These are phyloP conservation scores for Cataglyphis cursor DNA, from an alignment of 2,888 invertebrate genomes.

Conservation along the genomic window DNA sequence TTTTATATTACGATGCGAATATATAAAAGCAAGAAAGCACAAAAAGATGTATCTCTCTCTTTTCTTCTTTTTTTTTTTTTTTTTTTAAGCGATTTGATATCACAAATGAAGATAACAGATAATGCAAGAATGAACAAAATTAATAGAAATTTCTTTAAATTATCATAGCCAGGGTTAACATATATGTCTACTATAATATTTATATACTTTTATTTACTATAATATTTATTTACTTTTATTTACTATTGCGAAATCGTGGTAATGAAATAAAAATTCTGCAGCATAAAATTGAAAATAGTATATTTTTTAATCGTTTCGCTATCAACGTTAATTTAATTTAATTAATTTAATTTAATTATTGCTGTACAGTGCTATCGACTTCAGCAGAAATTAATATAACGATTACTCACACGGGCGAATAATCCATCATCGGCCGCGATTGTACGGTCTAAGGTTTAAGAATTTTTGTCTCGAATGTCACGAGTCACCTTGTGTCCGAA, in stretches of 20 bases:
- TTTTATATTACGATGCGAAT: conserved; percentile 1
- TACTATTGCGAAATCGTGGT: neutral
- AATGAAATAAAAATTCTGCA: neutral
- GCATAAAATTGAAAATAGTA: conserved; percentile 38
- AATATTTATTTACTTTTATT: neutral
- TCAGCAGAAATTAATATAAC: conserved; percentile 73
- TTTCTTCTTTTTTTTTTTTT: neutral
- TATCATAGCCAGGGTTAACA: neutral
- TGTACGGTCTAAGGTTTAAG: conserved; percentile 53
- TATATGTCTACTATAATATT: neutral
- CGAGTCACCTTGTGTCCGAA: conserved; percentile 71
- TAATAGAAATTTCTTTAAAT: neutral
- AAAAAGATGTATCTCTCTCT: neutral
- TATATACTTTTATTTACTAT: too few species aligned
- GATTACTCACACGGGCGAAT: conserved; percentile 64
- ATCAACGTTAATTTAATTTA: conserved; percentile 70
- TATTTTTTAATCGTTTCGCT: conserved; percentile 58
- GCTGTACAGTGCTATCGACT: conserved; percentile 68
- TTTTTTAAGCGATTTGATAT: neutral
- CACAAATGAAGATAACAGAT: neutral
- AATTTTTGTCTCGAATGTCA: conserved; percentile 72
- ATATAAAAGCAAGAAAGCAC: neutral
- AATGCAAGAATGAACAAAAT: neutral
- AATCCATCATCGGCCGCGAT: conserved; percentile 69
- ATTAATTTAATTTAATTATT: conserved; percentile 76